phyloP scores from a whole-genome alignment of 1,140 invertebrate species.

The Agrilus planipennis region DNA sequence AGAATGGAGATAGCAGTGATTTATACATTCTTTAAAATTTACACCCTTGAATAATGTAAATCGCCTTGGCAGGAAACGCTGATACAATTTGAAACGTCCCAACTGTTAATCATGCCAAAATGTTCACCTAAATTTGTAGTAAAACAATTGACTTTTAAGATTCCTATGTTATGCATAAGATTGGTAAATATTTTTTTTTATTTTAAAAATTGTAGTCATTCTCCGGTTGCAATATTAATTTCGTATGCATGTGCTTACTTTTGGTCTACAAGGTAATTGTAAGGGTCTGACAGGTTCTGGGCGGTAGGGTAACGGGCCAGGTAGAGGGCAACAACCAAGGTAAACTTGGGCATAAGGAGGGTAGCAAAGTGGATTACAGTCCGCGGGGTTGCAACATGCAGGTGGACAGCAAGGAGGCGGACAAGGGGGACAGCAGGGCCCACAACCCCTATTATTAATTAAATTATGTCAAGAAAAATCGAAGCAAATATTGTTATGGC shows the following conservation, averaged over 20 bases:
- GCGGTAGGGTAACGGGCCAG: constrained; percentile 5
- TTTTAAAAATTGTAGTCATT: neutral
- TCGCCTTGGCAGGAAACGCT: too few species aligned
- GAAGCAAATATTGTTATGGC: neutral
- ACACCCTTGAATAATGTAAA: too few species aligned
- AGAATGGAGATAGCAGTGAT: too few species aligned
- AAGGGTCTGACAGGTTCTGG: constrained; percentile 11
- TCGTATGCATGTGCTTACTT: constrained; percentile 1
- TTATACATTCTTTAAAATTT: too few species aligned
- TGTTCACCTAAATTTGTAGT: constrained; percentile 1
- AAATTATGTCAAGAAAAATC: neutral
- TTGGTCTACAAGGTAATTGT: constrained; percentile 3
- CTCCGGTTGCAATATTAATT: neutral
- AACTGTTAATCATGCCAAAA: too few species aligned
- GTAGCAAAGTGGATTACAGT: neutral
- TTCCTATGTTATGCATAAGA: constrained; percentile 2
- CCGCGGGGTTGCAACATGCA: neutral
- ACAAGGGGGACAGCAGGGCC: constrained; percentile 4
- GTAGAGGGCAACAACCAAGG: constrained; percentile 4
- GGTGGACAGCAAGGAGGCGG: neutral
- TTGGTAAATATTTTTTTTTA: neutral
- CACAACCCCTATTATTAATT: neutral
- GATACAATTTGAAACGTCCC: too few species aligned
- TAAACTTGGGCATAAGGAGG: constrained; percentile 15
- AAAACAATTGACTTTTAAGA: neutral